phyloP scores from a whole-genome alignment of 2,888 invertebrate genomes.

The Belgica antarctica region DNA sequence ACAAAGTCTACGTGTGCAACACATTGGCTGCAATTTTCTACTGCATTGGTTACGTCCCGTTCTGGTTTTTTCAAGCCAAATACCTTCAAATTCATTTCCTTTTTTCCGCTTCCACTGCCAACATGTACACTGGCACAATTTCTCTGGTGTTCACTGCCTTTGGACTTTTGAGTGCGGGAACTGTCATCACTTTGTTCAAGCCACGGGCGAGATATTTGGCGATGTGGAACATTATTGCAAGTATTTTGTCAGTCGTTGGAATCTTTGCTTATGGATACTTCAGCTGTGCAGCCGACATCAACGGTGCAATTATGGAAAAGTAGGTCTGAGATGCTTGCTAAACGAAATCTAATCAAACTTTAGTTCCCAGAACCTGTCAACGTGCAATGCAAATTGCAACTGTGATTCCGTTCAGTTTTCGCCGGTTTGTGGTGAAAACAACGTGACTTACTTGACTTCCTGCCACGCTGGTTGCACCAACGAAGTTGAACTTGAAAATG shows the following conservation, averaged over 20 bases:
- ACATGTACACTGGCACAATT: constrained; percentile 69
- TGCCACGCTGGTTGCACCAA: constrained; percentile 82
- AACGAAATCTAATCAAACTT: background rate
- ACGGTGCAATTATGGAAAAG: too few relatives aligned
- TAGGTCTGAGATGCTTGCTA: too few relatives aligned
- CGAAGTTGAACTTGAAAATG: constrained; percentile 53
- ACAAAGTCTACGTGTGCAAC: constrained; percentile 69
- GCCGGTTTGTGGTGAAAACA: constrained; percentile 67
- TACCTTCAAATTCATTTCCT: constrained; percentile 79
- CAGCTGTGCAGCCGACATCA: constrained; percentile 57
- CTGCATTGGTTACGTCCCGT: constrained; percentile 66
- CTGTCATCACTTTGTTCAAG: constrained; percentile 65
- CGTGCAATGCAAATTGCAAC: constrained; percentile 64
- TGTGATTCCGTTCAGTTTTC: constrained; percentile 72
- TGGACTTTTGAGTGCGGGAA: constrained; percentile 66
- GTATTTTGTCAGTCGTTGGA: constrained; percentile 62
- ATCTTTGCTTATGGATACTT: constrained; percentile 66
- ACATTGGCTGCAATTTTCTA: constrained; percentile 72
- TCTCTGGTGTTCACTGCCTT: constrained; percentile 68
- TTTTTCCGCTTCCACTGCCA: constrained; percentile 66
- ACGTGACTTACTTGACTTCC: constrained; percentile 70
- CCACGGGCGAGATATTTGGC: constrained; percentile 66
- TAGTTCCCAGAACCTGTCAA: too few relatives aligned
- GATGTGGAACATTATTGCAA: constrained; percentile 67
- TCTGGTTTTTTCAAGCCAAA: constrained; percentile 78